Base-by-base conservation (phyloP, 2,888 invertebrate species). In the Plebejus argus region DNA sequence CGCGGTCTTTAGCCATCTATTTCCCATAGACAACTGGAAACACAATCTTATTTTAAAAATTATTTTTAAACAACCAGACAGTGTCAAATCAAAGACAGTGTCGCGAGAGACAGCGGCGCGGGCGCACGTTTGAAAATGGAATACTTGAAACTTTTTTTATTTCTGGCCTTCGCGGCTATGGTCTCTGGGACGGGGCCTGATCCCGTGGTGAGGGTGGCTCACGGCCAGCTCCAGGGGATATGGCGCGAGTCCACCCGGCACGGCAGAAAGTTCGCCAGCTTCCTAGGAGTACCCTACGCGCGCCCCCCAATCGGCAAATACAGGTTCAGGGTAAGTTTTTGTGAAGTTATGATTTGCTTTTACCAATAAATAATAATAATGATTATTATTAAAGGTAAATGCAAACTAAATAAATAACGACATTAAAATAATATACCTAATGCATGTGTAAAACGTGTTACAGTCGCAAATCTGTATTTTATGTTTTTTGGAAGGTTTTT, bases 221-320 rank as follows among this genome's bases (percentile, higher is more conserved):
- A 90, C 77, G 94, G 94, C 0, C 76, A 88, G 0, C 79, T 94
- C 0, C 89, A 89, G 76, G 94, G 94, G 0, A 77, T 87, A 0
- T 94, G 93, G 94, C 90, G 88, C 78, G 83, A 86, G 1, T 91
- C 94, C 0, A 86, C 88, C 45, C 45, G 45, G 1, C 88, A 90
- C 72, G 91, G 93, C 33, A 84, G 94, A 80, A 84, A 86, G 0
- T 95, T 91, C 81, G 95, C 95, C 10, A 95, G 96, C 58, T 96
- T 96, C 82, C 92, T 95, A 82, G 96, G 96, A 0, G 90, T 97
- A 74, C 96, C 96, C 0, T 97, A 96, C 82, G 96, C 96, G 0
- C 86, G 94, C 76, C 95, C 96, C 18, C 96, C 96, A 0, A 85
- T 96, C 12, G 96, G 96, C n/a, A 94, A 95, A 79, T 90, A 94